Conservation (phyloP, 2,888 invertebrate species). For the Dolomedes plantarius region DNA sequence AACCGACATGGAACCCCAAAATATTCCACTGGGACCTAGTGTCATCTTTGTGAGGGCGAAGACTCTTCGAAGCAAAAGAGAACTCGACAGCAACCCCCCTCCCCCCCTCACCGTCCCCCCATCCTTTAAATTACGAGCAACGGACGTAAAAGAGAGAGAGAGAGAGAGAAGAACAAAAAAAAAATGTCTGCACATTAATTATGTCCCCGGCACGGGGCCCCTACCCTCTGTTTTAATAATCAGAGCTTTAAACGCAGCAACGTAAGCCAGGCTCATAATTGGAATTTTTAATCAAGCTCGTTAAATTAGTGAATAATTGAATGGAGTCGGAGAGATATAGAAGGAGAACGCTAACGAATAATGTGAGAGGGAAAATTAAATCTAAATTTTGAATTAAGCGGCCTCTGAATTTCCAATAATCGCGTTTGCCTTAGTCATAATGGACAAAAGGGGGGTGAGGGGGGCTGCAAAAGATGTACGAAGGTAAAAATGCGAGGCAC, state of each 20-base stretch:
- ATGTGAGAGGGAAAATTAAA: slow-evolving; percentile 71
- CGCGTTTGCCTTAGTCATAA: slow-evolving; percentile 70
- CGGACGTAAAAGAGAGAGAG: slow-evolving; percentile 21
- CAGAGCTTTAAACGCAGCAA: slow-evolving; percentile 70
- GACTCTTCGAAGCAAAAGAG: slow-evolving; percentile 24
- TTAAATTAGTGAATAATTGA: slow-evolving; percentile 72
- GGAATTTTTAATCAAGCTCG: slow-evolving; percentile 72
- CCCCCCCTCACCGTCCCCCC: not conserved
- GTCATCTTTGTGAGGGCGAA: slow-evolving; percentile 5
- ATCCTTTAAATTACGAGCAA: slow-evolving; percentile 16
- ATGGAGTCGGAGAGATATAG: slow-evolving; percentile 67
- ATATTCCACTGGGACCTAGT: not conserved
- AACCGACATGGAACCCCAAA: slow-evolving; percentile 19
- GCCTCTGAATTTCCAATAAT: slow-evolving; percentile 71
- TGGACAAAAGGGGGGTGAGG: slow-evolving; percentile 53
- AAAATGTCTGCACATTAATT: slow-evolving; percentile 68
- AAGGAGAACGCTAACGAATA: slow-evolving; percentile 68
- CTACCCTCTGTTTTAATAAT: slow-evolving; percentile 71
- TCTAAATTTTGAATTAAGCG: slow-evolving; percentile 72
- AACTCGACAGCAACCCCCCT: not conserved
- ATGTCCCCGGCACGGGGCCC: slow-evolving; percentile 56
- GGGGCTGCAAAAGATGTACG: slow-evolving; percentile 20
- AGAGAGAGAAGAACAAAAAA: slow-evolving; percentile 25
- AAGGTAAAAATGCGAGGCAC: slow-evolving; percentile 38
- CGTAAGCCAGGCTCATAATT: slow-evolving; percentile 69